Percentiles rank a stretch among this genome's conserved stretches.
Evolutionary conservation across 2,797 vertebrate genomes (phyloP).

Genomic region (Arrhamphus sclerolepis): DNA sequence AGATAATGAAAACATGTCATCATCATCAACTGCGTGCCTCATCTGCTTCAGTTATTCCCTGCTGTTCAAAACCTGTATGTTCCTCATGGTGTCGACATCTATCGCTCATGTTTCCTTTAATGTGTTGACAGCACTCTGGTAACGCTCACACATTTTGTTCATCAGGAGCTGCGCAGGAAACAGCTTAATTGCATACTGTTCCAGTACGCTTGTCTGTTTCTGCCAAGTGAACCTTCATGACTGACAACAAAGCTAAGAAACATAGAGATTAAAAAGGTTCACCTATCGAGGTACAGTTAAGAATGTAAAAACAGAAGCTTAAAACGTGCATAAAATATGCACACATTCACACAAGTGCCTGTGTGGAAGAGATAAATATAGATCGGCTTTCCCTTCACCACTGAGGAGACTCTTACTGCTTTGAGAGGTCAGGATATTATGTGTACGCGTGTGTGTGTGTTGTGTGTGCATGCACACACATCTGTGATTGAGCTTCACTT

Average conservation of each 20-base stretch:
- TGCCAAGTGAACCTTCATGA: conserved; percentile 4
- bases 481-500: conserved; percentile 29
- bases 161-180: conserved; percentile 2
- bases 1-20: conserved; percentile 70
- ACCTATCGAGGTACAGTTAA: conserved; percentile 1
- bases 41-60: conserved; percentile 37
- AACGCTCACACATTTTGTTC: conserved; percentile 5
- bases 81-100: conserved; percentile 11
- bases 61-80: conserved; percentile 41
- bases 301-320: conserved; percentile 22
- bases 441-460: conserved; percentile 7
- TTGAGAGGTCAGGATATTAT: conserved; percentile 51
- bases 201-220: conserved; percentile 11
- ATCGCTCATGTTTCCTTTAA: conserved; percentile 21
- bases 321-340: conserved; percentile 39
- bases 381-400: conserved; percentile 44
- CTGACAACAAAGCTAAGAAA: conserved; percentile 13
- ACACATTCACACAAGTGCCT: conserved; percentile 14
- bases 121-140: conserved; percentile 15
- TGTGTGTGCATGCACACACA: neutral
- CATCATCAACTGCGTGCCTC: conserved; percentile 47
- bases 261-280: conserved; percentile 30
- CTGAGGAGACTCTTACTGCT: conserved; percentile 43
- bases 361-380: conserved; percentile 55
- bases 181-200: neutral